Conservation (phyloP, 2,113 vertebrate species). For the Etheostoma spectabile region DNA sequence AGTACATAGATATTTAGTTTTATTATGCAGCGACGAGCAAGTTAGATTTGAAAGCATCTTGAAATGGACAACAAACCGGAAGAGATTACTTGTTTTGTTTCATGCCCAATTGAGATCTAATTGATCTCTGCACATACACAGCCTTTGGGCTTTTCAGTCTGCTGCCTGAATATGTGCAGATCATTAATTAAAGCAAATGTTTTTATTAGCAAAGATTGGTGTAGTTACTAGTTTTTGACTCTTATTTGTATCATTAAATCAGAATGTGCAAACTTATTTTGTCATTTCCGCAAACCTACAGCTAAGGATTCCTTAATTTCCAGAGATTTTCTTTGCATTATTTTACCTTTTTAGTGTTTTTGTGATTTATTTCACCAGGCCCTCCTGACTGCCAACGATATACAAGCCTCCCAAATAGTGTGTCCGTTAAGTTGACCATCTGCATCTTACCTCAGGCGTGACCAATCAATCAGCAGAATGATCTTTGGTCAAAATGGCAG, state of each 20-base stretch:
- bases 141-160: neutral
- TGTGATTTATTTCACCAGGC: conserved; percentile 6
- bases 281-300: neutral
- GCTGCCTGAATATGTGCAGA: neutral
- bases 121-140: conserved; percentile 9
- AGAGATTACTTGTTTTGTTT: conserved; percentile 16
- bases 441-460: conserved; percentile 37
- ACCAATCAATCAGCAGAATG: conserved; percentile 38
- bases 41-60: neutral
- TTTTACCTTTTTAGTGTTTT: neutral
- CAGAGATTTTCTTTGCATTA: conserved; percentile 1
- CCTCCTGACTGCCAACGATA: neutral
- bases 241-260: neutral
- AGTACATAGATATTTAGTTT: conserved; percentile 14
- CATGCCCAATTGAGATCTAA: conserved; percentile 20
- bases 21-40: neutral
- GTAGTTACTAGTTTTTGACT: neutral
- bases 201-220: neutral
- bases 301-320: neutral
- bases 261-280: neutral
- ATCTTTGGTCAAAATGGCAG: conserved; percentile 23
- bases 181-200: conserved; percentile 15
- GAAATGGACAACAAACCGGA: neutral
- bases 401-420: neutral
- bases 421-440: neutral